Evolutionary conservation across 2,888 invertebrate species (phyloP).

Genomic region (Glyphotaelius pellucidus): DNA sequence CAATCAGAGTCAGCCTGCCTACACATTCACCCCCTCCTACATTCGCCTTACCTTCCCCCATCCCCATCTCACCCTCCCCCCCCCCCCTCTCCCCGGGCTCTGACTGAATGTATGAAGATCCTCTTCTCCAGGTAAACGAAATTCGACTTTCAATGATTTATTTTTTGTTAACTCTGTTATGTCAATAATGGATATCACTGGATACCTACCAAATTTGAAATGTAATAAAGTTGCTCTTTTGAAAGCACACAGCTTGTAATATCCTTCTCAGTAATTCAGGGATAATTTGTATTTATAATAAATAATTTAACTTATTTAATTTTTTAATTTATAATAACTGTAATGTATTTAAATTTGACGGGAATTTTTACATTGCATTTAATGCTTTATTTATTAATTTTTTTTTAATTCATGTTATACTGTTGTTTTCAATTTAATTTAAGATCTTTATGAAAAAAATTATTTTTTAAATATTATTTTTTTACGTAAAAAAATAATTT

Average conservation of each 20-base stretch:
- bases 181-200: slow-evolving; percentile 32
- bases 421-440: too few species aligned
- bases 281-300: neutral
- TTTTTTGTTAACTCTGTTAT: slow-evolving; percentile 33
- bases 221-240: slow-evolving; percentile 23
- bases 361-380: too few species aligned
- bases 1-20: slow-evolving; percentile 27
- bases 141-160: slow-evolving; percentile 23
- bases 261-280: neutral
- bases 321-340: too few species aligned
- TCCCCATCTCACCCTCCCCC: neutral
- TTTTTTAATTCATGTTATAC: too few species aligned
- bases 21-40: neutral
- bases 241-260: neutral
- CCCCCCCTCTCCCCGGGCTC: neutral
- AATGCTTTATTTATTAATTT: too few species aligned
- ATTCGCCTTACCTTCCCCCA: neutral
- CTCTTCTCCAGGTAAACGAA: slow-evolving; percentile 22
- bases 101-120: slow-evolving; percentile 17
- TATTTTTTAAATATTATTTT: too few species aligned
- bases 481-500: too few species aligned
- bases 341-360: too few species aligned
- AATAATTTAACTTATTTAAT: neutral
- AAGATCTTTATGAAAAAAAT: too few species aligned
- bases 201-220: neutral